These are phyloP conservation scores for Panthera uncia DNA, from an alignment of 2,113 vertebrate species.

Conservation along the genomic window DNA sequence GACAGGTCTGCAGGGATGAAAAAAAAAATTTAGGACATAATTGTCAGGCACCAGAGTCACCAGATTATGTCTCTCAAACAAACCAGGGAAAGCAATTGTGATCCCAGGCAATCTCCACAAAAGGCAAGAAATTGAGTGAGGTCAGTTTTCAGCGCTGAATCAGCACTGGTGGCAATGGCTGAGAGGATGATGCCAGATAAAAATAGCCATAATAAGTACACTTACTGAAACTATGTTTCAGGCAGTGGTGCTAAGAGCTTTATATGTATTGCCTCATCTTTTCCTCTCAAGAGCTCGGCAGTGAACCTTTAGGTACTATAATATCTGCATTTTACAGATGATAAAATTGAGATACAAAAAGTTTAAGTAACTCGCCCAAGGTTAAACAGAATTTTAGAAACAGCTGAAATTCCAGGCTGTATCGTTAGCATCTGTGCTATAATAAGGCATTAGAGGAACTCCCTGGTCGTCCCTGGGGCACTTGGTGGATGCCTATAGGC, in stretches of 20 bases:
- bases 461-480: background rate
- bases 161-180: background rate
- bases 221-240: background rate
- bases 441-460: background rate
- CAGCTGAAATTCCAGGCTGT: background rate
- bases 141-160: background rate
- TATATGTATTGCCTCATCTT: background rate
- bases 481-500: background rate
- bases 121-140: background rate
- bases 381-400: background rate
- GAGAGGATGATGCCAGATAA: background rate
- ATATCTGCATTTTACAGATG: slow-evolving; percentile 38
- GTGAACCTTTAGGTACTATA: background rate
- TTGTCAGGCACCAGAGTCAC: background rate
- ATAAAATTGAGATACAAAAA: slow-evolving; percentile 31
- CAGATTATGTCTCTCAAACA: background rate
- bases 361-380: background rate
- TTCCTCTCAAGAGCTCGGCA: background rate
- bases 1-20: background rate
- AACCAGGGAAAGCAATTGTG: background rate
- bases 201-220: background rate
- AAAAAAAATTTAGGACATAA: background rate
- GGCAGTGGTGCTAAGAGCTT: background rate
- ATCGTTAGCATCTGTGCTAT: background rate
- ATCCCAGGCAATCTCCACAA: background rate